These are phyloP conservation scores for Pomacea maculata DNA, from an alignment of 1,140 invertebrate species.

Conservation along the genomic window DNA sequence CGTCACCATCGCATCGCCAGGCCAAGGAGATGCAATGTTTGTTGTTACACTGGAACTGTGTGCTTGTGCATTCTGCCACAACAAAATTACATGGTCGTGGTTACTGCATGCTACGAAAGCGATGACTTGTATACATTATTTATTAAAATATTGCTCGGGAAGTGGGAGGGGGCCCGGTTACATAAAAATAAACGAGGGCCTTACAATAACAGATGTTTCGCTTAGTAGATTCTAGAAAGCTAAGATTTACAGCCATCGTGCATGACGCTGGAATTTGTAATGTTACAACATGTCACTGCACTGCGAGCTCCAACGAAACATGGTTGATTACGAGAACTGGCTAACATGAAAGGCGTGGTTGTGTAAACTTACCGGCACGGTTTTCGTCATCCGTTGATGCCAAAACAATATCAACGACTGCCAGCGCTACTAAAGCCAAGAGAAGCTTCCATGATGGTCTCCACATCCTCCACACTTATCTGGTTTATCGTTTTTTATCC, in stretches of 20 bases:
- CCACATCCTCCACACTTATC: neutral
- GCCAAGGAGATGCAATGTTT: conserved; percentile 91
- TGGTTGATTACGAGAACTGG: neutral
- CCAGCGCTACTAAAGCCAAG: neutral
- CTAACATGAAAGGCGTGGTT: neutral
- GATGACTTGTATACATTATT: neutral
- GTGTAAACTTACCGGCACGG: neutral
- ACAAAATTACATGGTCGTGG: conserved; percentile 14
- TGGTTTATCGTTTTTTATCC: neutral
- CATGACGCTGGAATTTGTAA: too few species aligned
- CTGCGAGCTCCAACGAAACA: neutral
- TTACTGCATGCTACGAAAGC: too few species aligned
- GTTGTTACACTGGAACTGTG: conserved; percentile 89
- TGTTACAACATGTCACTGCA: neutral
- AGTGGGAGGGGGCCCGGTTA: too few species aligned
- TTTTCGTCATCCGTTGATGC: neutral
- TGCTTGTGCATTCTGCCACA: conserved; percentile 58
- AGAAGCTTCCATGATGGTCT: conserved; percentile 6
- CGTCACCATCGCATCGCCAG: conserved; percentile 97
- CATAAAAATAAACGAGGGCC: too few species aligned
- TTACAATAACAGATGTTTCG: too few species aligned
- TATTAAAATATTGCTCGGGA: too few species aligned
- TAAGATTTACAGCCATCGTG: too few species aligned
- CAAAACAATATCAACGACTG: neutral
- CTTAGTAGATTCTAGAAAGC: too few species aligned